Evolutionary conservation across 2,113 vertebrate genomes (phyloP).

Genomic region (Oncorhynchus mykiss): DNA sequence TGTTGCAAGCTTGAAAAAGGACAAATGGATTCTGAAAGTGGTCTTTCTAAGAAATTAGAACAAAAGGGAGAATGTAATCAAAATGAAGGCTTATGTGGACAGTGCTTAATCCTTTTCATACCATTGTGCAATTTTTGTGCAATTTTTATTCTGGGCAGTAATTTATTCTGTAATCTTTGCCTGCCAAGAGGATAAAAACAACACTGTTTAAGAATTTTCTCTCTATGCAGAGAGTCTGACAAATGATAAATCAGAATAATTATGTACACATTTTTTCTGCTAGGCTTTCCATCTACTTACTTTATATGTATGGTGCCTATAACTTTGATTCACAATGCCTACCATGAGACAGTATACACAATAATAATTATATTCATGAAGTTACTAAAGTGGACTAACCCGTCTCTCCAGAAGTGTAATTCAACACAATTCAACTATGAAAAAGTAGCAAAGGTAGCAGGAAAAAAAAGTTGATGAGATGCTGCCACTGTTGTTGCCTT

Average conservation of each 20-base stretch:
- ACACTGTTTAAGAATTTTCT: not conserved
- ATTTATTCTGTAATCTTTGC: not conserved
- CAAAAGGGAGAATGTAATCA: not conserved
- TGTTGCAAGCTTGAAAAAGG: not conserved
- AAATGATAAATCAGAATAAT: not conserved
- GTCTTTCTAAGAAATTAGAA: not conserved
- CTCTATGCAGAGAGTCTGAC: not conserved
- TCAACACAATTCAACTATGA: not conserved
- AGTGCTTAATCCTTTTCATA: not conserved
- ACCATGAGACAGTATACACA: too few species aligned
- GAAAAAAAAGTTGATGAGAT: not conserved
- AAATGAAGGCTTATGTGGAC: not conserved
- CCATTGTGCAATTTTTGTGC: not conserved
- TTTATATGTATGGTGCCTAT: too few species aligned
- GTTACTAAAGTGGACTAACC: too few species aligned
- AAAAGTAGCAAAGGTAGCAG: not conserved
- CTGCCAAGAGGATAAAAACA: not conserved
- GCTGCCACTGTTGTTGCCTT: not conserved
- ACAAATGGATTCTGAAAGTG: not conserved
- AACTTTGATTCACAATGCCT: too few species aligned
- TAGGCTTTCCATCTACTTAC: not conserved
- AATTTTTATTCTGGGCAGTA: conserved; percentile 3
- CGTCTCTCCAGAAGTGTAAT: too few species aligned
- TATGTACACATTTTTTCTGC: not conserved
- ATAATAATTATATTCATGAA: too few species aligned